Conservation (phyloP, 2,888 invertebrate genomes). For the Sepioteuthis lessoniana region DNA sequence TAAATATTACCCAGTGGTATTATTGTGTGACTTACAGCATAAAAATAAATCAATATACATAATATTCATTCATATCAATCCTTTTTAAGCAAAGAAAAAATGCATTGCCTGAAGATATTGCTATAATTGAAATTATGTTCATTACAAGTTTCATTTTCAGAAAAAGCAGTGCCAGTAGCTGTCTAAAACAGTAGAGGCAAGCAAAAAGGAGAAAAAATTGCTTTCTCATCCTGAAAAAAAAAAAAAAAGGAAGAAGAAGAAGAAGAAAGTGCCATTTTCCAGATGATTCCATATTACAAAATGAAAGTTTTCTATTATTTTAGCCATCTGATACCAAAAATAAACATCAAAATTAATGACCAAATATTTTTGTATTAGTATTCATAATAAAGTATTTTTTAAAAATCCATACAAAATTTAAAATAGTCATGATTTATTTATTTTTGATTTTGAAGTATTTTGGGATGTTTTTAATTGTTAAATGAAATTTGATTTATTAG, state of each 20-base stretch:
- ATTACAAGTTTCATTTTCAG: background rate
- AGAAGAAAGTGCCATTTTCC: background rate
- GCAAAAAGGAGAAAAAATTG: background rate
- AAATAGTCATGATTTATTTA: no score
- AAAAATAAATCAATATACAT: no score
- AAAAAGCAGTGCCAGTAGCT: background rate
- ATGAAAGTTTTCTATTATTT: background rate
- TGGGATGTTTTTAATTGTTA: no score
- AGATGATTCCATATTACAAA: background rate
- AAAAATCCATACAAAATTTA: background rate
- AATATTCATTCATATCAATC: no score
- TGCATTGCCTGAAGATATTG: no score
- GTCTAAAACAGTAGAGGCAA: background rate
- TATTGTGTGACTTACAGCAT: no score
- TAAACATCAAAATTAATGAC: background rate
- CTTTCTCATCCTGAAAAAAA: background rate
- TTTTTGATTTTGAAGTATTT: no score
- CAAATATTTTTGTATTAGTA: background rate
- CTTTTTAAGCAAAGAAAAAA: no score
- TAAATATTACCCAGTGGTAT: no score
- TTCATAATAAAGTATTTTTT: background rate
- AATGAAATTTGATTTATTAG: no score
- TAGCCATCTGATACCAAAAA: background rate
- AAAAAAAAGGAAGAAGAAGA: background rate
- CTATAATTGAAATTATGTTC: background rate